These are phyloP conservation scores for Spisula solida DNA, from an alignment of 2,888 invertebrate species.

Conservation along the genomic window DNA sequence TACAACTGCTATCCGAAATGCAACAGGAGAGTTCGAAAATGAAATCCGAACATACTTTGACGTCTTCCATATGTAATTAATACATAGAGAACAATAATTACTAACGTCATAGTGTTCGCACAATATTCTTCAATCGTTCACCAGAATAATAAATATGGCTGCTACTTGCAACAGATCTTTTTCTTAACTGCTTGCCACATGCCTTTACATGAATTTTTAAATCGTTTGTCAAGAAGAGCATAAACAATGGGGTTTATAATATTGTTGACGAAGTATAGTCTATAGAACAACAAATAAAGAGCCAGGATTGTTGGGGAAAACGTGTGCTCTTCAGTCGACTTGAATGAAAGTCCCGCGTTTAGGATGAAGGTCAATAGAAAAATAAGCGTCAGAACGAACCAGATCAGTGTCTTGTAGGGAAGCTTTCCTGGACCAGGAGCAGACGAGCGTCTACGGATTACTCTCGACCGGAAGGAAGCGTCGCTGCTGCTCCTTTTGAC, in stretches of 20 bases:
- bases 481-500: conserved; percentile 37
- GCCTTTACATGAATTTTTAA: conserved; percentile 55
- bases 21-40: no score
- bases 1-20: no score
- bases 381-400: conserved; percentile 66
- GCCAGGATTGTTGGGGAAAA: conserved; percentile 38
- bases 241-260: conserved; percentile 63
- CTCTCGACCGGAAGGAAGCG: conserved; percentile 38
- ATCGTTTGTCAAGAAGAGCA: conserved; percentile 52
- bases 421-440: conserved; percentile 36
- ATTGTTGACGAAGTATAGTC: conserved; percentile 65
- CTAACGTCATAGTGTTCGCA: no score
- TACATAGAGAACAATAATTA: no score
- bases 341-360: conserved; percentile 53
- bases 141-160: no score
- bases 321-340: conserved; percentile 31
- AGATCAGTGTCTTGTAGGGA: conserved; percentile 66
- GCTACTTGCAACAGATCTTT: not conserved
- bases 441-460: conserved; percentile 45
- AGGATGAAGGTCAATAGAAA: conserved; percentile 59
- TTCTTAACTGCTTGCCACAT: not conserved
- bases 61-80: no score
- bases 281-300: conserved; percentile 38
- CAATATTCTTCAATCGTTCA: no score
- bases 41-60: no score